A percentile compares a stretch with the other conserved stretches of the same genome.
phyloP scores from a whole-genome alignment of 2,113 vertebrate species.

The Aplodontia rufa region DNA sequence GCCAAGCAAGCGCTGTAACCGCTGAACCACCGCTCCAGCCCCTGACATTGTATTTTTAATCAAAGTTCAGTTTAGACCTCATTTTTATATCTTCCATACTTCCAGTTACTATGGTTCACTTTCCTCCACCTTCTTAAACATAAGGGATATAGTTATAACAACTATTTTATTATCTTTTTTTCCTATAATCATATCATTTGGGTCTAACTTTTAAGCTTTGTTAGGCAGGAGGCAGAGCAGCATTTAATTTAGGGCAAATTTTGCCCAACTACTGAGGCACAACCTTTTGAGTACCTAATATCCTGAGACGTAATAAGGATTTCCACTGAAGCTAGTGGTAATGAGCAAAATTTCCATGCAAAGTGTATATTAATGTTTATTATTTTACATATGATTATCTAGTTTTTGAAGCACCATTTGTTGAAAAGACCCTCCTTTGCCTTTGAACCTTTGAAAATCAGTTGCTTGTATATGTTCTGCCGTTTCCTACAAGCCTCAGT shows the following conservation, averaged over 20 bases:
- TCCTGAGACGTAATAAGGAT: constrained; percentile 1
- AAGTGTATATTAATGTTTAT: background rate
- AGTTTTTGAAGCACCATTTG: constrained; percentile 23
- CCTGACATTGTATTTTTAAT: too few relatives aligned
- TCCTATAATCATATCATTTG: background rate
- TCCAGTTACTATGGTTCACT: background rate
- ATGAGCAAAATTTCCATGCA: background rate
- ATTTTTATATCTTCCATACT: background rate
- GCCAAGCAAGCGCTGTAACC: too few relatives aligned
- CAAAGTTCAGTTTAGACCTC: background rate
- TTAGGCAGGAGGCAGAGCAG: background rate
- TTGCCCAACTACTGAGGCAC: background rate
- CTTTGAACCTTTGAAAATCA: constrained; percentile 28
- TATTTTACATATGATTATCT: background rate
- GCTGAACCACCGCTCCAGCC: too few relatives aligned
- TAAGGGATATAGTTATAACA: background rate
- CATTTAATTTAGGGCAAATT: constrained; percentile 27
- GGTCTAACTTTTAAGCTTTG: background rate
- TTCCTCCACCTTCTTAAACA: background rate
- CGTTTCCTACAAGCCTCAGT: background rate
- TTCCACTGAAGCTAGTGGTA: background rate
- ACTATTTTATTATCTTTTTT: background rate
- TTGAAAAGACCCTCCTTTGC: constrained; percentile 32
- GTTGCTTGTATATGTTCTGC: background rate
- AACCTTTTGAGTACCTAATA: background rate